These are phyloP conservation scores for Mystacides longicornis DNA, from an alignment of 2,888 invertebrate species.

Conservation along the genomic window DNA sequence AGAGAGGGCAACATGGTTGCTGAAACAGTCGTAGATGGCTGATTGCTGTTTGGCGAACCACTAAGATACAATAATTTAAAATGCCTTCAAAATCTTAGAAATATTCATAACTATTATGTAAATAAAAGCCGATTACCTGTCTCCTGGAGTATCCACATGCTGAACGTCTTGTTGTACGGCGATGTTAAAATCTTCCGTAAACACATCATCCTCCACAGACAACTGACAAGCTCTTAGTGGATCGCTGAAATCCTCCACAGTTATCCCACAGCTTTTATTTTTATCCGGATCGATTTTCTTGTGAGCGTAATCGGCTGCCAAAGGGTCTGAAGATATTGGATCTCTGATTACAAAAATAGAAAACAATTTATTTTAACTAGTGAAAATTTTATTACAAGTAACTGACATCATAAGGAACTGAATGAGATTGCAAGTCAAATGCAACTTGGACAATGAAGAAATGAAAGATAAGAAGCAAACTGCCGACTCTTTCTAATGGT, in stretches of 20 bases:
- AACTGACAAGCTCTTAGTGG: constrained; percentile 58
- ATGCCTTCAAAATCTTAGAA: neutral
- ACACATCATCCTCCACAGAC: constrained; percentile 43
- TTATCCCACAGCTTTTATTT: constrained; percentile 37
- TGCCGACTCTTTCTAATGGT: too few relatives aligned
- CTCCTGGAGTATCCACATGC: constrained; percentile 37
- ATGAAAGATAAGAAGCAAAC: too few relatives aligned
- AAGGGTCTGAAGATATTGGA: constrained; percentile 21
- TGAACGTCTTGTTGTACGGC: neutral
- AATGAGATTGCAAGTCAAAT: too few relatives aligned
- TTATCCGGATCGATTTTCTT: constrained; percentile 36
- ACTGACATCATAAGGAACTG: too few relatives aligned
- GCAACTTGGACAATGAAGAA: too few relatives aligned
- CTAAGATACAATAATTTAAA: too few relatives aligned
- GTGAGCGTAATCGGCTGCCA: constrained; percentile 2
- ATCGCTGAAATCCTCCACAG: constrained; percentile 74
- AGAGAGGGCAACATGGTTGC: too few relatives aligned
- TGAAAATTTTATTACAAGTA: too few relatives aligned
- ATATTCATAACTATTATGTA: neutral
- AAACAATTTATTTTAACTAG: too few relatives aligned
- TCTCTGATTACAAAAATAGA: too few relatives aligned
- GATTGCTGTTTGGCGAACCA: too few relatives aligned
- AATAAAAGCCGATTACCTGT: constrained; percentile 32
- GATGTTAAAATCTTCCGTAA: constrained; percentile 36
- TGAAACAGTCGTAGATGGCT: too few relatives aligned